phyloP scores from a whole-genome alignment of 2,113 vertebrate genomes.

The Choloepus hoffmanni region DNA sequence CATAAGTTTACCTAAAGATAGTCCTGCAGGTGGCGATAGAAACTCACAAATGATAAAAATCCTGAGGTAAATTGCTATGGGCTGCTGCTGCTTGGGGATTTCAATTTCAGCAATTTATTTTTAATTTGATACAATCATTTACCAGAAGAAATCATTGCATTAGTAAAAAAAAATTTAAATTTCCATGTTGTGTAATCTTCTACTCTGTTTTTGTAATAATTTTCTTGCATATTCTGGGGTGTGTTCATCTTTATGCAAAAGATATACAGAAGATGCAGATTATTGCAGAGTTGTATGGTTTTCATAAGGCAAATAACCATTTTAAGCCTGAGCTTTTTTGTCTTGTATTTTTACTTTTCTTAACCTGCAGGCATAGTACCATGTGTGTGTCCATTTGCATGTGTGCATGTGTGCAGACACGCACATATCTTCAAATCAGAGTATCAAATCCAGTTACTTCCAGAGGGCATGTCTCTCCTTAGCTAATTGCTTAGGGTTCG shows the following conservation, averaged over 20 bases:
- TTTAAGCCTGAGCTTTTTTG: background rate
- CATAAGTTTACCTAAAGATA: background rate
- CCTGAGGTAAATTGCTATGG: constrained; percentile 72
- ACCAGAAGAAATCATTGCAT: constrained; percentile 82
- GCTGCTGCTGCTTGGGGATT: constrained; percentile 79
- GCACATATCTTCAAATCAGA: background rate
- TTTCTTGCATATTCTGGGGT: background rate
- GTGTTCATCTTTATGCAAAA: constrained; percentile 23
- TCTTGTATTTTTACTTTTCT: constrained; percentile 58
- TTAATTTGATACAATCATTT: constrained; percentile 84
- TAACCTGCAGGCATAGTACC: constrained; percentile 10
- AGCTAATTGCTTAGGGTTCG: background rate
- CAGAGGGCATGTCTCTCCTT: background rate
- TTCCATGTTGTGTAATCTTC: constrained; percentile 71
- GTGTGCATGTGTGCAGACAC: background rate
- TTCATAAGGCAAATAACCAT: constrained; percentile 44
- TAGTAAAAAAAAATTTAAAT: constrained; percentile 77
- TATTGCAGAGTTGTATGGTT: constrained; percentile 18
- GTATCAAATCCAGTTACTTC: background rate
- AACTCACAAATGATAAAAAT: constrained; percentile 84
- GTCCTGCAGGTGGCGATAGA: constrained; percentile 89
- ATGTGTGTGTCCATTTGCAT: background rate
- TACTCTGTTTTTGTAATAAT: constrained; percentile 39
- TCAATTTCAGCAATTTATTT: constrained; percentile 85
- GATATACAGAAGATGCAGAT: constrained; percentile 27